phyloP scores from a whole-genome alignment of 1,140 invertebrate species.

The Muscidifurax raptorellus region DNA sequence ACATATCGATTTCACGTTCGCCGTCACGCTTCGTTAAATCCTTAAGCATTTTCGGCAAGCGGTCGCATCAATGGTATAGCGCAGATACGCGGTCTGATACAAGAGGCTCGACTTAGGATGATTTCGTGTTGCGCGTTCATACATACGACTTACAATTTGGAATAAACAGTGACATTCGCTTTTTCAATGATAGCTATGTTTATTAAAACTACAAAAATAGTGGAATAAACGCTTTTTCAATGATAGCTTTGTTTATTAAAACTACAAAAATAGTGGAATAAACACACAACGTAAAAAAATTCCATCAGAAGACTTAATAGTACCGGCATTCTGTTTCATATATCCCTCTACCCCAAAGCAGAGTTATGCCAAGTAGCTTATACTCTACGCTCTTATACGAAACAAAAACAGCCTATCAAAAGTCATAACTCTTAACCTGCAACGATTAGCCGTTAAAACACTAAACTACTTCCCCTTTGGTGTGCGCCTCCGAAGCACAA shows the following conservation, averaged over 20 bases:
- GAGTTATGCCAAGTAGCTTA: not conserved
- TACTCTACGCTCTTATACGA: not conserved
- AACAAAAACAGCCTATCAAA: not conserved
- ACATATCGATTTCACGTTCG: slow-evolving; percentile 33
- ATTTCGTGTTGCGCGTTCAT: not conserved
- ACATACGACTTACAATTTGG: not conserved
- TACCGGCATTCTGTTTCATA: too few relatives aligned
- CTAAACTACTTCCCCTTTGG: not conserved
- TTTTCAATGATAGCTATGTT: too few relatives aligned
- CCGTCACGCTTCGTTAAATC: slow-evolving; percentile 30
- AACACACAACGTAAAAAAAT: too few relatives aligned
- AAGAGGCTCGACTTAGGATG: not conserved
- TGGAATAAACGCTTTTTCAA: not conserved
- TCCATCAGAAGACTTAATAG: too few relatives aligned
- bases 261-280: too few relatives aligned
- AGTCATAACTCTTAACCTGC: not conserved
- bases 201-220: too few relatives aligned
- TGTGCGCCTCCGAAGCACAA: too few relatives aligned
- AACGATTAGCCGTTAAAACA: not conserved
- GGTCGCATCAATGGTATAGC: not conserved
- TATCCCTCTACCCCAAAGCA: too few relatives aligned
- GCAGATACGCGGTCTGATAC: not conserved
- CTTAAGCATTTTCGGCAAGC: slow-evolving; percentile 29
- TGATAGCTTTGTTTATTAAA: too few relatives aligned
- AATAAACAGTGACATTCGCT: not conserved